These are phyloP conservation scores for Xiphorhynchus erythropygius DNA, from an alignment of 2,797 vertebrate genomes.

Conservation along the genomic window DNA sequence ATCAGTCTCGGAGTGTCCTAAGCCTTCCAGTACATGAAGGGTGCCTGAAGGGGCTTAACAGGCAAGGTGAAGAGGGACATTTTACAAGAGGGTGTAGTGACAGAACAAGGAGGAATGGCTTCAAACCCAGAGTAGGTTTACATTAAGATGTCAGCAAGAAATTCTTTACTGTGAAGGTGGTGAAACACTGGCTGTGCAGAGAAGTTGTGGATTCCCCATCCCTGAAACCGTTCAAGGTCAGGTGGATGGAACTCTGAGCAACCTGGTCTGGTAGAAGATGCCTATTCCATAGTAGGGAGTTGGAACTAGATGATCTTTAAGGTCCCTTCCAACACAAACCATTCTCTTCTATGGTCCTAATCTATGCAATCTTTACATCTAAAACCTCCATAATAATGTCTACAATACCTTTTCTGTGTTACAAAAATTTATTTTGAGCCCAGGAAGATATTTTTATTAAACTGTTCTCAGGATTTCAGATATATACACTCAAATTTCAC, in stretches of 20 bases:
- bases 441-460: not conserved
- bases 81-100: not conserved
- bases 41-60: not conserved
- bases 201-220: not conserved
- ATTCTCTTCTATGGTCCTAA: not conserved
- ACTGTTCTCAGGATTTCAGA: not conserved
- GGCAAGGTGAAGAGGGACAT: not conserved
- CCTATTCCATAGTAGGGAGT: too few relatives aligned
- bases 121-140: not conserved
- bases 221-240: not conserved
- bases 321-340: not conserved
- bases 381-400: fast-evolving
- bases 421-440: not conserved
- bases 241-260: not conserved
- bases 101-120: not conserved
- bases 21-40: not conserved
- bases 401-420: not conserved
- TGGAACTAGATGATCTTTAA: not conserved
- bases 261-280: not conserved
- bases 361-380: not conserved
- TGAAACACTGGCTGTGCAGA: not conserved
- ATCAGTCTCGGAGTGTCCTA: not conserved
- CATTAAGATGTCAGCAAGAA: not conserved
- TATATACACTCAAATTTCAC: not conserved
- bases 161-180: not conserved